phyloP scores from a whole-genome alignment of 2,113 vertebrate genomes.

The Callaeas wilsoni region DNA sequence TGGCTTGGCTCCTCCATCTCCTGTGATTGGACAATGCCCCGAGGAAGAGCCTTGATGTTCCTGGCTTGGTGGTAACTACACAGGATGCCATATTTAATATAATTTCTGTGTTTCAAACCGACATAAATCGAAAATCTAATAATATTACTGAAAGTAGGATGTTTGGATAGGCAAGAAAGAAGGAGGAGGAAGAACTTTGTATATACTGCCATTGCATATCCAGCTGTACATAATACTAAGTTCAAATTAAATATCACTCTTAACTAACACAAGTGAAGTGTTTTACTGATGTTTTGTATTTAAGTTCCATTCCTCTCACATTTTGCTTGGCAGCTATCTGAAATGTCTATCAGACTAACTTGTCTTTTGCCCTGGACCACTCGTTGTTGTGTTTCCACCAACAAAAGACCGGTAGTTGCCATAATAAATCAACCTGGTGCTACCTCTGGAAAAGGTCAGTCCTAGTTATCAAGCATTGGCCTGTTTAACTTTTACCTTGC shows the following conservation, averaged over 20 bases:
- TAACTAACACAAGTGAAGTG: not conserved
- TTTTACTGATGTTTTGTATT: not conserved
- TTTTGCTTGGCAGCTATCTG: not conserved
- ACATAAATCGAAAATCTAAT: not conserved
- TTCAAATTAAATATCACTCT: not conserved
- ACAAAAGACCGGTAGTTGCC: not conserved
- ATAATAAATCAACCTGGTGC: not conserved
- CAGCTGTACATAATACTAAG: not conserved
- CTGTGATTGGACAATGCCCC: accelerated
- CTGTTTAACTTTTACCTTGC: not conserved
- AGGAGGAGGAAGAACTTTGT: not conserved
- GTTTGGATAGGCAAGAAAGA: not conserved
- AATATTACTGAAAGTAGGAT: not conserved
- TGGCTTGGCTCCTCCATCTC: not conserved
- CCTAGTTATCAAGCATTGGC: not conserved
- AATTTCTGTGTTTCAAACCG: not conserved
- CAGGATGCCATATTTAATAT: not conserved
- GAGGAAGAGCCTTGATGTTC: not conserved
- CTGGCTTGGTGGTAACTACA: not conserved
- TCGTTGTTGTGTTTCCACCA: not conserved
- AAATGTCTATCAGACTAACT: not conserved
- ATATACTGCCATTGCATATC: not conserved
- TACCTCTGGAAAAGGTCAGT: not conserved
- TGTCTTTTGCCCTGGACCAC: not conserved
- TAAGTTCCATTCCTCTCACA: not conserved